Percentiles rank a stretch among this genome's conserved stretches.
phyloP scores from a whole-genome alignment of 1,140 invertebrate species.

The Drosophila ironensis region DNA sequence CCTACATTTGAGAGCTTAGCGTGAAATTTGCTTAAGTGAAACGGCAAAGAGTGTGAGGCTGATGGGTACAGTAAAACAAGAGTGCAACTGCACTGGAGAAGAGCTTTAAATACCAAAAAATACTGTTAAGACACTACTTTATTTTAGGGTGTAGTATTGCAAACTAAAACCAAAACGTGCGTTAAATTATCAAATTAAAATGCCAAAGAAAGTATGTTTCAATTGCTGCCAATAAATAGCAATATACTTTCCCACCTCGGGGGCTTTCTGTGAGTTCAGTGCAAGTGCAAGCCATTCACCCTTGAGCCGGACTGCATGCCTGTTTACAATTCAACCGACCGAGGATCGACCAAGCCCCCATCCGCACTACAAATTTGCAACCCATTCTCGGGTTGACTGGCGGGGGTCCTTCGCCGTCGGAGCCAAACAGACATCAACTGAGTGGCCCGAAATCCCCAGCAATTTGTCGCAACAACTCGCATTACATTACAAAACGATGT shows the following conservation, averaged over 20 bases:
- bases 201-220: too few relatives aligned
- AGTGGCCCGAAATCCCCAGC: constrained; percentile 66
- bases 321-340: constrained; percentile 48
- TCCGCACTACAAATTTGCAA: not conserved
- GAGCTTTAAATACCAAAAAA: too few relatives aligned
- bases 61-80: constrained; percentile 23
- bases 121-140: too few relatives aligned
- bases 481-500: constrained; percentile 78
- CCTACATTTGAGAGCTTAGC: constrained; percentile 49
- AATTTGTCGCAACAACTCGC: constrained; percentile 76
- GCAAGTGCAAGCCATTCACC: constrained; percentile 56
- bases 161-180: too few relatives aligned
- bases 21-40: constrained; percentile 63
- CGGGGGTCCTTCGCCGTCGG: not conserved
- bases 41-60: not conserved
- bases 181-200: too few relatives aligned
- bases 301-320: constrained; percentile 44
- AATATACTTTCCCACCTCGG: too few relatives aligned
- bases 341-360: constrained; percentile 39
- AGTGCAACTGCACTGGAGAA: not conserved
- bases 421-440: constrained; percentile 24
- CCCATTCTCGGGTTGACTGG: not conserved
- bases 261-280: not conserved
- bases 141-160: too few relatives aligned
- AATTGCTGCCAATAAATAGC: too few relatives aligned